These are phyloP conservation scores for Aspidiotus rigidus DNA, from an alignment of 2,888 invertebrate species.

Conservation along the genomic window DNA sequence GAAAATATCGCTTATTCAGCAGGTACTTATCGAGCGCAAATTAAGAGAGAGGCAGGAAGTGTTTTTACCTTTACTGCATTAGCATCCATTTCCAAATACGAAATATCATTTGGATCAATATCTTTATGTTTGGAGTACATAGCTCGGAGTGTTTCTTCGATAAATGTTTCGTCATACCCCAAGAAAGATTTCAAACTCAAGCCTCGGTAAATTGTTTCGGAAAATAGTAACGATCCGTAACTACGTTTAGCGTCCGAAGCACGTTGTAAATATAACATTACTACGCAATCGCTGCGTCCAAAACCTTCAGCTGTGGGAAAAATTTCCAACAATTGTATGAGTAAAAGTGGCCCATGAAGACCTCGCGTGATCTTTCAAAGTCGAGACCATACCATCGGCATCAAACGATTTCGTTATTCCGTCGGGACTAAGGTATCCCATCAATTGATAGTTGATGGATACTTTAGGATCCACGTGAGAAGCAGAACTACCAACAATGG, in stretches of 20 bases:
- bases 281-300: constrained; percentile 45
- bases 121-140: constrained; percentile 34
- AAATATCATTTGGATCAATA: constrained; percentile 36
- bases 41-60: not conserved
- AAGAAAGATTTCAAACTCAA: constrained; percentile 39
- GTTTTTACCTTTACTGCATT: constrained; percentile 37
- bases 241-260: constrained; percentile 43
- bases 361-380: not conserved
- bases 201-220: constrained; percentile 52
- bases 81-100: constrained; percentile 38
- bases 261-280: constrained; percentile 44
- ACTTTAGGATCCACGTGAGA: constrained; percentile 52
- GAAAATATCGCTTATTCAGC: not conserved
- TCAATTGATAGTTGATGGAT: constrained; percentile 53
- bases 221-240: constrained; percentile 49
- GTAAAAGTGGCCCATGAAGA: not conserved
- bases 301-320: constrained; percentile 43
- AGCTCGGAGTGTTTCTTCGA: constrained; percentile 33
- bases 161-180: constrained; percentile 20
- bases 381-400: constrained; percentile 22
- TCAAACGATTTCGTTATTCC: constrained; percentile 27
- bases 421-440: constrained; percentile 43
- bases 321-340: constrained; percentile 21
- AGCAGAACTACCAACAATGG: constrained; percentile 51
- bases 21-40: not conserved